Evolutionary conservation across 2,797 vertebrate species (phyloP).

Genomic region (Thalassophryne amazonica): DNA sequence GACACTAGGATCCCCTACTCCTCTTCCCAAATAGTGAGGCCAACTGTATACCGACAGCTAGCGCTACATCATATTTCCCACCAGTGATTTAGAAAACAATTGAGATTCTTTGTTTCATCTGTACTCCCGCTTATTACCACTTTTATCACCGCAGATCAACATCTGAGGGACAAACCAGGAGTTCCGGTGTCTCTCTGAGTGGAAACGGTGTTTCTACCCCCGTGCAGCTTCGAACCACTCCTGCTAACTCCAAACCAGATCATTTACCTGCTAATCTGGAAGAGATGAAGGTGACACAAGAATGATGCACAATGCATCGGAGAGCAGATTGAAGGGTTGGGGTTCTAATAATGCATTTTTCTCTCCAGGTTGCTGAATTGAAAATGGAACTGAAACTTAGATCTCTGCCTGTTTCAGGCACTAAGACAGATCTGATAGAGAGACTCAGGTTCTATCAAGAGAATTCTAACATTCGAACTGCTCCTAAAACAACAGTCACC

Average conservation of each 20-base stretch:
- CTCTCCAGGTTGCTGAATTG: slow-evolving; percentile 89
- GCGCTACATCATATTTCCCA: too few relatives aligned
- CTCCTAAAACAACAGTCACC: slow-evolving; percentile 47
- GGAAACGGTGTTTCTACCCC: slow-evolving; percentile 62
- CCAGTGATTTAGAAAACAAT: slow-evolving; percentile 17
- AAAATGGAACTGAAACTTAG: slow-evolving; percentile 93
- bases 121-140: slow-evolving; percentile 48
- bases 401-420: slow-evolving; percentile 93
- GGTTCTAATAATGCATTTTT: background rate
- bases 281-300: slow-evolving; percentile 93
- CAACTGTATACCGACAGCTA: too few relatives aligned
- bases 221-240: slow-evolving; percentile 61
- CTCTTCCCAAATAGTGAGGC: too few relatives aligned
- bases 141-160: slow-evolving; percentile 72
- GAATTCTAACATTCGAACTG: slow-evolving; percentile 61
- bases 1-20: too few relatives aligned
- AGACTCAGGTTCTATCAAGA: slow-evolving; percentile 88
- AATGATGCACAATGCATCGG: background rate
- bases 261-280: slow-evolving; percentile 88
- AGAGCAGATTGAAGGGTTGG: background rate
- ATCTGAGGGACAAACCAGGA: slow-evolving; percentile 82
- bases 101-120: slow-evolving; percentile 26
- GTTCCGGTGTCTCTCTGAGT: slow-evolving; percentile 65
- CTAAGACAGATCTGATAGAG: slow-evolving; percentile 94
- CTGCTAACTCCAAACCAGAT: slow-evolving; percentile 73